phyloP scores from a whole-genome alignment of 2,797 vertebrate species.

The Aratinga solstitialis region DNA sequence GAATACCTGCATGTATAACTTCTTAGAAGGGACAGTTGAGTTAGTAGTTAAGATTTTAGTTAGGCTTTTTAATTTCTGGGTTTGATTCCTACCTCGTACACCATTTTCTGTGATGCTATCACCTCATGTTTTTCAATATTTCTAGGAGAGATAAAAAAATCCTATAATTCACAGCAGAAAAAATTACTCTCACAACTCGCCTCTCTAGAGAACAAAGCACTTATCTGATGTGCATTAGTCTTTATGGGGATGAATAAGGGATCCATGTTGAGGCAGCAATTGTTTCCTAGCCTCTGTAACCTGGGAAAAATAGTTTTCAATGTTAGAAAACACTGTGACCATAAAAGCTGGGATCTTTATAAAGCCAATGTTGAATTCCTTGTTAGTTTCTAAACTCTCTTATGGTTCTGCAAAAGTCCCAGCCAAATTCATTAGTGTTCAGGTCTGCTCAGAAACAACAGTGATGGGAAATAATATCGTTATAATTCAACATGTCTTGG shows the following conservation, averaged over 20 bases:
- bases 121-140: not conserved
- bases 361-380: not conserved
- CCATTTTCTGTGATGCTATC: not conserved
- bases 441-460: slow-evolving; percentile 31
- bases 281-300: not conserved
- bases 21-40: not conserved
- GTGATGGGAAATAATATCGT: slow-evolving; percentile 26
- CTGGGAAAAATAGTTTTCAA: slow-evolving; percentile 2
- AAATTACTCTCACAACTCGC: not conserved
- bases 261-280: not conserved
- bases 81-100: not conserved
- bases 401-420: slow-evolving; percentile 31
- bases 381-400: slow-evolving; percentile 33
- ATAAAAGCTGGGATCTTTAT: not conserved
- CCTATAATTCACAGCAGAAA: not conserved
- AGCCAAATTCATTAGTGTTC: slow-evolving; percentile 45
- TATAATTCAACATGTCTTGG: slow-evolving; percentile 39
- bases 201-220: not conserved
- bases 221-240: not conserved
- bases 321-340: not conserved
- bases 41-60: not conserved
- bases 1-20: not conserved
- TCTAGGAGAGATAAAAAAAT: slow-evolving; percentile 11
- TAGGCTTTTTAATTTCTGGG: not conserved
- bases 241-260: not conserved